A percentile compares a stretch with the other conserved stretches of the same genome.
These are phyloP conservation scores for Microcebus jonahi DNA, from an alignment of 2,113 vertebrate species.

Conservation along the genomic window DNA sequence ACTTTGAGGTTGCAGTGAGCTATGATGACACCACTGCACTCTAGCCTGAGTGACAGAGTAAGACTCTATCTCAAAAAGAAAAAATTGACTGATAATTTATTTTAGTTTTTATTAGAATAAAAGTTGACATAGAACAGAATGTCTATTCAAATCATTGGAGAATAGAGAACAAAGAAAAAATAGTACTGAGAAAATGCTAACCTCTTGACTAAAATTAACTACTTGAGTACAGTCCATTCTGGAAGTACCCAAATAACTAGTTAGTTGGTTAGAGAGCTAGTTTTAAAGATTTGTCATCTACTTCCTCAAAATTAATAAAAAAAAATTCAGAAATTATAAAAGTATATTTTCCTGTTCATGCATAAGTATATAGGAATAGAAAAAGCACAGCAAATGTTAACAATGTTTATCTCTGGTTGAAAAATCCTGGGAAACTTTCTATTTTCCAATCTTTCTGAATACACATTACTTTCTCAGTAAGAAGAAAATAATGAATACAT, in stretches of 20 bases:
- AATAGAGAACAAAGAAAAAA: neutral
- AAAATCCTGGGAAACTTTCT: neutral
- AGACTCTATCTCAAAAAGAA: neutral
- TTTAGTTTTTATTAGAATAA: conserved; percentile 5
- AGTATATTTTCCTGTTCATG: neutral
- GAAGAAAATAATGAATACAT: neutral
- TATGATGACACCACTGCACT: neutral
- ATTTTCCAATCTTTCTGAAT: neutral
- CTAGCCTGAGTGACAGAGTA: neutral
- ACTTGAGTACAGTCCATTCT: neutral
- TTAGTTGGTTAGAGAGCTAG: neutral
- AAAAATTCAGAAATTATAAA: neutral
- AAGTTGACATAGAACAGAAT: neutral
- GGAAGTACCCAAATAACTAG: neutral
- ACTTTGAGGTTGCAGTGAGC: neutral
- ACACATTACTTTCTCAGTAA: neutral
- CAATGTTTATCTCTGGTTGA: neutral
- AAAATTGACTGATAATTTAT: neutral
- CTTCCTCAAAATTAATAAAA: neutral
- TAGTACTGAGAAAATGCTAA: neutral
- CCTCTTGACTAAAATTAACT: neutral
- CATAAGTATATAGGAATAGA: neutral
- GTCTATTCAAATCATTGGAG: neutral
- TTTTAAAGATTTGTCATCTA: neutral
- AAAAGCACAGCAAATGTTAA: neutral